Evolutionary conservation across 2,113 vertebrate species (phyloP), one percentile per base, ranked within the genome.

Genomic region (Nycticebus coucang): DNA sequence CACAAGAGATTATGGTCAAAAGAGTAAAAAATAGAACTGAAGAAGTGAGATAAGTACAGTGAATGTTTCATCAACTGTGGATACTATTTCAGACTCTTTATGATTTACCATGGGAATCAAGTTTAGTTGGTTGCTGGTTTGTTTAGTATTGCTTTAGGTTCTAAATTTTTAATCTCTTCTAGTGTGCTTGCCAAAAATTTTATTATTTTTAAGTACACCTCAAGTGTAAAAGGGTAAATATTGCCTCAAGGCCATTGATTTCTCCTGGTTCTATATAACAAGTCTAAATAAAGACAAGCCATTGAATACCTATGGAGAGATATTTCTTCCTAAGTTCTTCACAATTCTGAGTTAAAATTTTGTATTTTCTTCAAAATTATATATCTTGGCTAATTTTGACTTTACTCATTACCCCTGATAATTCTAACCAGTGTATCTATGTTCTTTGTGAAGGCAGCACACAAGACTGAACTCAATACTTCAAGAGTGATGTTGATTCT

Each of bases 211-310:
- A 93, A 79, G 30, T 71, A 30, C 60, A 37, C 28, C 33, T 89
- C 37, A 77, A 86, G 22, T 15, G 95, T 57, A 93, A 96, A 85
- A 92, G 13, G 28, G n/a, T 71, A 83, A 78, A 60, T 81, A 81
- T 12, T 60, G 28, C 26, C 59, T 72, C 80, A 55, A 55, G 33
- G 22, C 33, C 59, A 89, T 0, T 75, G 72, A 75, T 69, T 89
- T 85, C 17, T 66, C 37, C 37, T 57, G 17, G 22, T 71, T 75
- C 74, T 88, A 13, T 9, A 72, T 2, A 71, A 4, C 35, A 92
- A 89, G 41, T 91, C 37, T 79, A 78, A 82, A 87, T 59, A 78
- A 88, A 91, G 33, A 33, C 28, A 86, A 86, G 30, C 18, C 14
- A 85, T 1, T 92, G 55, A 62, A 28, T 50, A 92, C 18, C 30